Evolutionary conservation across 2,888 invertebrate genomes (phyloP), one percentile per base, ranked within the genome.

Genomic region (Furcula furcula): DNA sequence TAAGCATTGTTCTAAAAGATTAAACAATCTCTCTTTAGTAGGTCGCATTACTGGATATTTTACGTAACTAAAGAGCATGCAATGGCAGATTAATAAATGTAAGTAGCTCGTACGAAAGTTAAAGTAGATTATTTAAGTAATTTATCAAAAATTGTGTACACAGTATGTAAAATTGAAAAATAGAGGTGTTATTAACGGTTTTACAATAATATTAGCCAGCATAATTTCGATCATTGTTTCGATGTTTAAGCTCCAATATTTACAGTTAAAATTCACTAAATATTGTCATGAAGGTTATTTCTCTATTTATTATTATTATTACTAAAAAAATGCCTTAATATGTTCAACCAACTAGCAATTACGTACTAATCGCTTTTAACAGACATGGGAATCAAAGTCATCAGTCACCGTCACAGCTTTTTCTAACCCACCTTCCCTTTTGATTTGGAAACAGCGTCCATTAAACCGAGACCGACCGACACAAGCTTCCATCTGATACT

Each of bases 311-410:
- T n/a, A n/a, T n/a, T n/a, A n/a, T n/a, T n/a, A n/a, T n/a, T n/a
- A n/a, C n/a, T n/a, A n/a, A n/a, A n/a, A n/a, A n/a, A n/a, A n/a
- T n/a, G n/a, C n/a, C n/a, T n/a, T n/a, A n/a, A n/a, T n/a, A n/a
- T n/a, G 47, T 45, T 45, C 36, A 43, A 42, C 45, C 27, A 41
- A 29, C 40, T 43, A 31, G 41, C 44, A 55, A 58, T 55, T 48
- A 63, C 53, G 42, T 49, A 58, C 60, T 65, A 68, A 68, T 68
- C 59, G 59, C 47, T 58, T 59, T 48, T 58, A 68, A 65, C 59
- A 57, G 60, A 70, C 68, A 71, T 77, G 76, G 69, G 76, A 79
- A 76, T 63, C 54, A 35, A 51, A 58, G 55, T 59, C 61, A 72
- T 73, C 65, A 66, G 62, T 69, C 62, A 64, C 57, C 55, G 53